Evolutionary conservation across 2,113 vertebrate species (phyloP).

Genomic region (Megaceryle torquata): DNA sequence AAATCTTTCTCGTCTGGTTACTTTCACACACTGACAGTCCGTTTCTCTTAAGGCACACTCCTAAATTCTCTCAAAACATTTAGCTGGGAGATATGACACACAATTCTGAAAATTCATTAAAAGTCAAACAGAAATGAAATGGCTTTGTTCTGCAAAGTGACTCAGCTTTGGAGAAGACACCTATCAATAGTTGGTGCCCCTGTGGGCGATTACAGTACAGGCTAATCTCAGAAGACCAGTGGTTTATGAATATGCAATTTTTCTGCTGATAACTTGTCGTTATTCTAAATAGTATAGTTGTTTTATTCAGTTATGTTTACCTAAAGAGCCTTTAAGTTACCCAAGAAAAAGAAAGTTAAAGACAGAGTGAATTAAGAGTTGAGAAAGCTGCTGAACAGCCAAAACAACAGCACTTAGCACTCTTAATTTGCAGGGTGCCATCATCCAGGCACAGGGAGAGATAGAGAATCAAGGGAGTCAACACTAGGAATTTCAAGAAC

Average conservation of each 20-base stretch:
- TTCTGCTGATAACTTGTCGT: neutral
- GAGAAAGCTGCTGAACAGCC: neutral
- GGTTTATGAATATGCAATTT: neutral
- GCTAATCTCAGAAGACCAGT: neutral
- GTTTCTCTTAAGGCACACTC: neutral
- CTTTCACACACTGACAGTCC: neutral
- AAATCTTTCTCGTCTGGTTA: neutral
- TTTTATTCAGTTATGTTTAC: neutral
- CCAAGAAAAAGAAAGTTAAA: neutral
- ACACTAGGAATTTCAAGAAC: neutral
- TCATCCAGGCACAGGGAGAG: neutral
- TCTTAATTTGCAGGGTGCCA: neutral
- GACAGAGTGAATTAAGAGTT: accelerated
- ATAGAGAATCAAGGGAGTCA: neutral
- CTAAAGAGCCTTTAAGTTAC: neutral
- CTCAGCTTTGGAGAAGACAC: neutral
- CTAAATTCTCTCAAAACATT: neutral
- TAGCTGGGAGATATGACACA: neutral
- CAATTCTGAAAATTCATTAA: neutral
- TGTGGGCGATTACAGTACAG: neutral
- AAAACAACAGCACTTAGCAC: neutral
- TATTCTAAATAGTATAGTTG: neutral
- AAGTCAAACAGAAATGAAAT: neutral
- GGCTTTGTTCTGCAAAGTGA: neutral
- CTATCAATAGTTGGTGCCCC: neutral